These are phyloP conservation scores for Acronicta psi DNA, from an alignment of 2,888 invertebrate species.

Conservation along the genomic window DNA sequence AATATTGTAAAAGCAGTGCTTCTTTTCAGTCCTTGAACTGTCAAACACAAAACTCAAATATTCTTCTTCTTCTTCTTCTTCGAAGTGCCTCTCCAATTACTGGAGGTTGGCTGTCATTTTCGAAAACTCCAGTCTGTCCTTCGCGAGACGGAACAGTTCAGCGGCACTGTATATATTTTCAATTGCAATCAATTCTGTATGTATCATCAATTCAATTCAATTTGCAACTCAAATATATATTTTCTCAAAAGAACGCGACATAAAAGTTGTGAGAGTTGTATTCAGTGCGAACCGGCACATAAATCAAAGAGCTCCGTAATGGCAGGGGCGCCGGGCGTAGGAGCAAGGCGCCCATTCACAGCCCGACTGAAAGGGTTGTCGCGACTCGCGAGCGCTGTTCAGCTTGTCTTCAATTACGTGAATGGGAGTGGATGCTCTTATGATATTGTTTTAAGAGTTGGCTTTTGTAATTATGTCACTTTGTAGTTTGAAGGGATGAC, in stretches of 20 bases:
- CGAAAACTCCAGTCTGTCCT: too few species aligned
- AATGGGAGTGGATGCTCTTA: conserved; percentile 34
- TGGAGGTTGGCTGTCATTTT: too few species aligned
- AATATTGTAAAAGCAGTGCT: conserved; percentile 3
- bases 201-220: too few species aligned
- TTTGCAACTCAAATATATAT: conserved; percentile 16
- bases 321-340: conserved; percentile 28
- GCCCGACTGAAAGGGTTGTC: conserved; percentile 46
- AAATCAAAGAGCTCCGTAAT: conserved; percentile 64
- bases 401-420: conserved; percentile 36
- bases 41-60: conserved; percentile 9
- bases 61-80: too few species aligned
- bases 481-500: conserved; percentile 11
- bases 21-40: not conserved
- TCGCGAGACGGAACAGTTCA: too few species aligned
- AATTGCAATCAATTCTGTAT: too few species aligned
- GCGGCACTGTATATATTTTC: too few species aligned
- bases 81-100: too few species aligned
- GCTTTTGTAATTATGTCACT: conserved; percentile 2
- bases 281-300: conserved; percentile 56
- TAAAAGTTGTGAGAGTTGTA: conserved; percentile 55
- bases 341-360: conserved; percentile 33
- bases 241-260: conserved; percentile 36
- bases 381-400: conserved; percentile 20
- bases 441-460: conserved; percentile 31